phyloP scores from a whole-genome alignment of 2,797 vertebrate species.

The Cyprinella venusta region DNA sequence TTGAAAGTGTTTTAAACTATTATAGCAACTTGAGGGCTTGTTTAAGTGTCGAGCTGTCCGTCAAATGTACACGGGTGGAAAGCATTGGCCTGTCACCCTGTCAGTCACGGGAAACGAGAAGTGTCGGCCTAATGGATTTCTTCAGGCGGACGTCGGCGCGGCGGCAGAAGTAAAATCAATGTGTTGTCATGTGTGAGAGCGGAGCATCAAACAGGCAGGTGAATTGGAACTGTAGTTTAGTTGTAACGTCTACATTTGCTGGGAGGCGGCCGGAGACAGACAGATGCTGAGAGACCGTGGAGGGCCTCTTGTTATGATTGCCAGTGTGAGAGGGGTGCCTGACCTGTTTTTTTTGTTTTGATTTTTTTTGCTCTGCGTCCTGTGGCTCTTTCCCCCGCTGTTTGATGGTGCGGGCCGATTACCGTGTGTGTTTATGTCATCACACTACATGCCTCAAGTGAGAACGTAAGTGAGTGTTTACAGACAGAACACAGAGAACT shows the following conservation, averaged over 20 bases:
- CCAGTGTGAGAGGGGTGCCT: slow-evolving; percentile 74
- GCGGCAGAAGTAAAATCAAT: slow-evolving; percentile 94
- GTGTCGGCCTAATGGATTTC: slow-evolving; percentile 99
- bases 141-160: slow-evolving; percentile 88
- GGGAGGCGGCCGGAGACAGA: slow-evolving; percentile 73
- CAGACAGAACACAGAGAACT: slow-evolving; percentile 11
- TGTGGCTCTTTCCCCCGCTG: slow-evolving; percentile 66
- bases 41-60: slow-evolving; percentile 99
- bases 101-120: slow-evolving; percentile 99
- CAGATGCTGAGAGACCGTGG: slow-evolving; percentile 66
- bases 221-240: slow-evolving; percentile 89
- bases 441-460: background rate
- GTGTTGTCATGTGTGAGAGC: slow-evolving; percentile 95
- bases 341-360: slow-evolving; percentile 60
- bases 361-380: slow-evolving; percentile 50
- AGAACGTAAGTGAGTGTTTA: slow-evolving; percentile 13
- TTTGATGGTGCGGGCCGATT: slow-evolving; percentile 57
- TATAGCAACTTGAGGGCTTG: slow-evolving; percentile 99
- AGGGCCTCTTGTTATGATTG: slow-evolving; percentile 74
- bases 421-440: slow-evolving; percentile 29
- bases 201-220: slow-evolving; percentile 90
- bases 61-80: slow-evolving; percentile 91
- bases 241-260: slow-evolving; percentile 73
- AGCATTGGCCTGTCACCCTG: slow-evolving; percentile 97
- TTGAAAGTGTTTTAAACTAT: slow-evolving; percentile 99